Evolutionary conservation across 2,888 invertebrate genomes (phyloP), one percentile per base, ranked within the genome.

Genomic region (Sphaeridia pumilis): DNA sequence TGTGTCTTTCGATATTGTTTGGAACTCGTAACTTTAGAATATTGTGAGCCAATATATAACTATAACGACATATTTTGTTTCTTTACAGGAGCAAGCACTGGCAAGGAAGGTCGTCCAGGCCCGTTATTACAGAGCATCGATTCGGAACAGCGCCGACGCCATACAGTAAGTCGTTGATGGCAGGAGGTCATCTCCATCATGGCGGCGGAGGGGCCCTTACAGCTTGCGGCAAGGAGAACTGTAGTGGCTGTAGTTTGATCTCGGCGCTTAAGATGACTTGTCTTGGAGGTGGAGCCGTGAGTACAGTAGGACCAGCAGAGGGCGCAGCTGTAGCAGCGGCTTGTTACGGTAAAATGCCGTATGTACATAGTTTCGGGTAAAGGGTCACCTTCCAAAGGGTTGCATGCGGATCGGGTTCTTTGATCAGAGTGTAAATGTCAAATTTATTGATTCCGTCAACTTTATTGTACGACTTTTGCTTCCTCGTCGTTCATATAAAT

Each of bases 91-190:
- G n/a, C 44, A 64, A 61, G 64, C 53, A 58, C 58, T 42, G 55
- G 59, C 3, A 63, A 63, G 50, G 64, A 64, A 57, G 68, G 68
- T 58, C 74, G 87, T 67, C 85, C 85, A 64, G 86, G 87, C 44
- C 88, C 89, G 49, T 78, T 89, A 61, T 78, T 89, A 53, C 87
- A 87, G 72, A 88, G 67, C 89, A 89, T 59, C 82, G 87, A 73
- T 87, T 84, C 71, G 87, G 87, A 61, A 84, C 85, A 58, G 78
- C 87, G 67, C 87, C 87, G 61, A 86, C 86, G 72, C 87, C 87
- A 60, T 89, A 84, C 76, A 85, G 87, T 87, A 76, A 85, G 84
- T 60, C 42, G 20, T n/a, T n/a, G n/a, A n/a, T n/a, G n/a, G n/a
- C n/a, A n/a, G n/a, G n/a, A n/a, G 35, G 34, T 22, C 26, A 26